Percentiles rank a stretch among this genome's conserved stretches.
Conservation (phyloP, 2,797 vertebrate genomes). For the Rhinoraja longicauda region DNA sequence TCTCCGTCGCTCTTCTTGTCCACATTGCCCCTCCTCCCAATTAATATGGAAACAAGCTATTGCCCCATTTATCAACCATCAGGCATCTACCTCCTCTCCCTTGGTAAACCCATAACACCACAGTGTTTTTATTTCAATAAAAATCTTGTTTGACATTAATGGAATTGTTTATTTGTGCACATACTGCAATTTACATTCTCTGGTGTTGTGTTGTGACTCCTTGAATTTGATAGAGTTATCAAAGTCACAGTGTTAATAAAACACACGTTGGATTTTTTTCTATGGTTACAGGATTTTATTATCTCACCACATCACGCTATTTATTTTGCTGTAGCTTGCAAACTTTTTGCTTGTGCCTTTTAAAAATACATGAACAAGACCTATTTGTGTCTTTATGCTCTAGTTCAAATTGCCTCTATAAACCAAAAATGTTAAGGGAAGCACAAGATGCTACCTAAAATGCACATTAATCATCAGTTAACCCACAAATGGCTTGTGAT, state of each 20-base stretch:
- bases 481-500: not conserved
- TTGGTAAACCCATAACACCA: not conserved
- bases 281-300: not conserved
- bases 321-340: not conserved
- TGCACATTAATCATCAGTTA: not conserved
- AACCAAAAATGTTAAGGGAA: slow-evolving; percentile 17
- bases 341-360: not conserved
- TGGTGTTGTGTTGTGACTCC: not conserved
- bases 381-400: not conserved
- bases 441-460: not conserved
- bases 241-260: not conserved
- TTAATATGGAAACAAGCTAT: too few relatives aligned
- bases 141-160: not conserved
- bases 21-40: too few relatives aligned
- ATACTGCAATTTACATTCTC: not conserved
- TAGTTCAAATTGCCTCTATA: not conserved
- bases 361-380: slow-evolving; percentile 23
- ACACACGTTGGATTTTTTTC: not conserved
- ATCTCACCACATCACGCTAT: not conserved
- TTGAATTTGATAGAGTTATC: not conserved
- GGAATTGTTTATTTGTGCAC: not conserved
- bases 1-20: too few relatives aligned
- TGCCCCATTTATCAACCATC: too few relatives aligned
- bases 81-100: too few relatives aligned
- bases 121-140: not conserved